A percentile compares a stretch with the other conserved stretches of the same genome.
Evolutionary conservation across 1,140 invertebrate genomes (phyloP).

Genomic region (Zaprionus nigranus): DNA sequence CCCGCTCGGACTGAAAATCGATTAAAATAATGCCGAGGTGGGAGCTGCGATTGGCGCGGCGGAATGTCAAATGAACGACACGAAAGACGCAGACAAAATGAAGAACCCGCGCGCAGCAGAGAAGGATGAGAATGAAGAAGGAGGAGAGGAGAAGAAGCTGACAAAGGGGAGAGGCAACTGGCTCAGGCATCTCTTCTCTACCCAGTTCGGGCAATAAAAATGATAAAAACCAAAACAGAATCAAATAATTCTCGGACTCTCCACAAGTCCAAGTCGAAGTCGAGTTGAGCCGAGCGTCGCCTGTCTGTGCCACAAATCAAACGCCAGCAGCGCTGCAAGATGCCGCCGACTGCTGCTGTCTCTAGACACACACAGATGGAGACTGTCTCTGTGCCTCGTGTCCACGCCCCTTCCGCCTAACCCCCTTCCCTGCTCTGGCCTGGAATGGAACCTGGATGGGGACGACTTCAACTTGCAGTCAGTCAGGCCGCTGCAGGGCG

Average conservation of each 20-base stretch:
- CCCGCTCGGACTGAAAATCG: slow-evolving; percentile 60
- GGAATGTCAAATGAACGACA: slow-evolving; percentile 71
- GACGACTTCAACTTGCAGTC: slow-evolving; percentile 35
- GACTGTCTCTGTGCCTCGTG: slow-evolving; percentile 42
- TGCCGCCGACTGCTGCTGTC: slow-evolving; percentile 38
- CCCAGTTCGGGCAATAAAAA: slow-evolving; percentile 54
- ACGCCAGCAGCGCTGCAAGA: slow-evolving; percentile 57
- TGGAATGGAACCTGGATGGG: slow-evolving; percentile 32
- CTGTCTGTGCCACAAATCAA: slow-evolving; percentile 80
- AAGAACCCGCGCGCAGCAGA: slow-evolving; percentile 17
- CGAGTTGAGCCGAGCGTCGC: slow-evolving; percentile 30
- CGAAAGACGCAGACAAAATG: slow-evolving; percentile 24
- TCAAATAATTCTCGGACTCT: slow-evolving; percentile 56
- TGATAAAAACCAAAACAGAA: slow-evolving; percentile 61
- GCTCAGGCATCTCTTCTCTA: slow-evolving; percentile 24
- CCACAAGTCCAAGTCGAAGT: slow-evolving; percentile 4
- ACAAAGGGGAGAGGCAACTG: background rate
- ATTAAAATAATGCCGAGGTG: slow-evolving; percentile 68
- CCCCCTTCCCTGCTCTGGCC: background rate
- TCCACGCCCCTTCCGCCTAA: background rate
- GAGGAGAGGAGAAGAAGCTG: too few species aligned
- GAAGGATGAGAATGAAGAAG: background rate
- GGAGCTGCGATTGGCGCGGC: slow-evolving; percentile 52
- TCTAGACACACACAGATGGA: slow-evolving; percentile 27
- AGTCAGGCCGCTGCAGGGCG: slow-evolving; percentile 68